A percentile compares a stretch with the other conserved stretches of the same genome.
Conservation (phyloP, 2,797 vertebrate species). For the Urophycis tenuis region DNA sequence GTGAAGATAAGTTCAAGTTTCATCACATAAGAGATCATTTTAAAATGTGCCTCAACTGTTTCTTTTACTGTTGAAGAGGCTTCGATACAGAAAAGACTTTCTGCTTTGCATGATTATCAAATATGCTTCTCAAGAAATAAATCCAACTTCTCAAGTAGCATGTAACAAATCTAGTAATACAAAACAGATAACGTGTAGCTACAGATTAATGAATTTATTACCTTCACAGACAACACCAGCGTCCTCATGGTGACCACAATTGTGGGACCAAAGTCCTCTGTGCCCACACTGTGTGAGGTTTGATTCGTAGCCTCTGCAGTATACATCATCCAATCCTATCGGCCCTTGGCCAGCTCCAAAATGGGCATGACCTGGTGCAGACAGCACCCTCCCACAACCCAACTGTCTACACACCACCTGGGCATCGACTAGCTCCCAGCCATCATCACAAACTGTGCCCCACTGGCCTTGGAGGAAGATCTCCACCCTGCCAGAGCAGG, state of each 20-base stretch:
- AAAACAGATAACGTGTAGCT: neutral
- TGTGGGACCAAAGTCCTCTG: slow-evolving; percentile 36
- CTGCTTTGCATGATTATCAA: no score
- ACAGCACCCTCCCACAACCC: slow-evolving; percentile 48
- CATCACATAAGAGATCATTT: no score
- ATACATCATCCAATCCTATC: slow-evolving; percentile 27
- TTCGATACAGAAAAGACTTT: no score
- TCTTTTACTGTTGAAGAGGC: no score
- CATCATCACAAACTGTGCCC: slow-evolving; percentile 58
- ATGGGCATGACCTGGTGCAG: neutral
- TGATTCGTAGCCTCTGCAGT: neutral
- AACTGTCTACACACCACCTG: slow-evolving; percentile 56
- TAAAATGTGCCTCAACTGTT: no score
- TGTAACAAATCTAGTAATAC: no score
- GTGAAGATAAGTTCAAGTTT: no score
- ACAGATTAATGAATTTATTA: slow-evolving; percentile 4
- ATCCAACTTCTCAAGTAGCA: no score
- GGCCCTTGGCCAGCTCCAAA: slow-evolving; percentile 47
- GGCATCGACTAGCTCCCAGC: slow-evolving; percentile 42
- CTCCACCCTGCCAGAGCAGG: slow-evolving; percentile 60
- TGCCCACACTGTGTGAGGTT: slow-evolving; percentile 39
- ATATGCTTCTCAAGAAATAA: no score
- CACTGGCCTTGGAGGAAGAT: slow-evolving; percentile 47
- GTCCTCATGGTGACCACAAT: slow-evolving; percentile 50
- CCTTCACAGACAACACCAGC: slow-evolving; percentile 55